A percentile compares a stretch with the other conserved stretches of the same genome.
Evolutionary conservation across 2,797 vertebrate species (phyloP).

Genomic region (Manis pentadactyla): DNA sequence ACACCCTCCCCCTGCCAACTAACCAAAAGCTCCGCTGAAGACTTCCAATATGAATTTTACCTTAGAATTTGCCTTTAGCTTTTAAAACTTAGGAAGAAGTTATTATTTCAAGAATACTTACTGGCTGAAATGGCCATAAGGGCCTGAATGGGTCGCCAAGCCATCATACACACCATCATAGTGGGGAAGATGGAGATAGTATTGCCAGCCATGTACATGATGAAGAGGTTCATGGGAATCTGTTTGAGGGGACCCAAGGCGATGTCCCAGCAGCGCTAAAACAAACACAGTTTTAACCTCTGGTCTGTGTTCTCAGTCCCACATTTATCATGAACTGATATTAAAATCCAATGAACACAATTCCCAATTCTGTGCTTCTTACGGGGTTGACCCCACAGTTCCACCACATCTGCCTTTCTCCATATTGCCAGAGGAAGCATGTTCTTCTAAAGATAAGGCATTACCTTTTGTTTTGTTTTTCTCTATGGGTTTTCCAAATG

Average conservation of each 20-base stretch:
- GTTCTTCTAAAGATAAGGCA: neutral
- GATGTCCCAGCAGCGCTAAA: conserved; percentile 97
- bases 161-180: conserved; percentile 99
- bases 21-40: neutral
- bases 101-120: conserved; percentile 86
- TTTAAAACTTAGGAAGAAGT: neutral
- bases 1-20: neutral
- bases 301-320: rapidly evolving
- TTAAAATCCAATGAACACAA: conserved; percentile 21
- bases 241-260: conserved; percentile 97
- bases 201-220: conserved; percentile 99
- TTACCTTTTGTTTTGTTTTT: neutral
- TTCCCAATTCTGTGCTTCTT: neutral
- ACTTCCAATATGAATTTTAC: neutral
- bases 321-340: neutral
- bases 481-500: neutral
- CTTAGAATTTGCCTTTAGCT: conserved; percentile 38
- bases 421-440: neutral
- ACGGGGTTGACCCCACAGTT: neutral
- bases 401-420: neutral
- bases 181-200: conserved; percentile 99
- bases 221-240: conserved; percentile 99
- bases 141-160: conserved; percentile 97
- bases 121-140: conserved; percentile 98
- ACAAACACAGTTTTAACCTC: neutral